phyloP scores from a whole-genome alignment of 1,140 invertebrate genomes.

The Aphelinus atriplicis region DNA sequence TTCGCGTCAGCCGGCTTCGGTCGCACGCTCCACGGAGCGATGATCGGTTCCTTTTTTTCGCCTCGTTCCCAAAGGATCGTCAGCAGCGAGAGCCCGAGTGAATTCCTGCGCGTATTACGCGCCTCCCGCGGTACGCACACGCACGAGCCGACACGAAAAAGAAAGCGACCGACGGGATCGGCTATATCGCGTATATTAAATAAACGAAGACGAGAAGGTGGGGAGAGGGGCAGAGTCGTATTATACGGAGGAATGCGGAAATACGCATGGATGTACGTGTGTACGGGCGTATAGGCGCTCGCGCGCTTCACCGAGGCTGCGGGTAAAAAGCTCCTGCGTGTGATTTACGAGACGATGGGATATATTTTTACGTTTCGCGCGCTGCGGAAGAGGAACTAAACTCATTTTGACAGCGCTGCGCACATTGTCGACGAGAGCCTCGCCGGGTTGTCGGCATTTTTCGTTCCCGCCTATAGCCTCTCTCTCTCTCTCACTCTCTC shows the following conservation, averaged over 20 bases:
- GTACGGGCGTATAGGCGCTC: conserved; percentile 33
- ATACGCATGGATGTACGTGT: conserved; percentile 30
- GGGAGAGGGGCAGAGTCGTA: conserved; percentile 37
- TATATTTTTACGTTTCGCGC: no score
- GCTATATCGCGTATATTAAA: conserved; percentile 24
- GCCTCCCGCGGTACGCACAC: background rate
- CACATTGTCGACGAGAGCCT: no score
- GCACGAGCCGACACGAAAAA: conserved; percentile 5
- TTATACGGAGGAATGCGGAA: conserved; percentile 33
- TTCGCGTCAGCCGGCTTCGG: no score
- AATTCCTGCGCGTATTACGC: conserved; percentile 49
- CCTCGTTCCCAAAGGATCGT: conserved; percentile 9
- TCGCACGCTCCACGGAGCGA: no score
- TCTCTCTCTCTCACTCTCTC: no score
- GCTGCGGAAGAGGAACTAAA: no score
- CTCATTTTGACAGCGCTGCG: no score
- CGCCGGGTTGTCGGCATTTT: no score
- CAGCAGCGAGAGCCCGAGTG: conserved; percentile 17
- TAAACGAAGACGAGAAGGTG: no score
- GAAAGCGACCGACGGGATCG: conserved; percentile 17
- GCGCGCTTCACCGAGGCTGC: background rate
- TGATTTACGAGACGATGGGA: no score
- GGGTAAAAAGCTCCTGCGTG: no score
- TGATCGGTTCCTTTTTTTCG: background rate
- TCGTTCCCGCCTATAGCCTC: no score